Evolutionary conservation across 1,140 invertebrate species (phyloP).

Genomic region (Chlorops oryzae): DNA sequence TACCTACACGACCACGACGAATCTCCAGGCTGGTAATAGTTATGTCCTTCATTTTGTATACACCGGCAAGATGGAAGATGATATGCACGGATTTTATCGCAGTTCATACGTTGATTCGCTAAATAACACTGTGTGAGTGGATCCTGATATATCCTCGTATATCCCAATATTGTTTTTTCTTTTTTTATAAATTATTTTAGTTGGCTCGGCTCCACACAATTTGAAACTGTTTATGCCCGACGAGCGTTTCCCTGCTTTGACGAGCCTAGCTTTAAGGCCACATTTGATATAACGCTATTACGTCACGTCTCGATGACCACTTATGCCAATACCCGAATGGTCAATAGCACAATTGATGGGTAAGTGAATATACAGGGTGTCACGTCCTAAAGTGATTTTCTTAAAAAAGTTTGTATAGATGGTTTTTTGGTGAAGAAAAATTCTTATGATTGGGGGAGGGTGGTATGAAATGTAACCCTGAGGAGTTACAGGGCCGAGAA

Average conservation of each 20-base stretch:
- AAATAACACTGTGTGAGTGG: slow-evolving; percentile 43
- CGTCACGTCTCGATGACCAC: slow-evolving; percentile 36
- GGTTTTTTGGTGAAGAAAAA: no score
- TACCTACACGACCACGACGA: slow-evolving; percentile 38
- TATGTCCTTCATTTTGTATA: slow-evolving; percentile 52
- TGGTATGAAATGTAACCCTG: no score
- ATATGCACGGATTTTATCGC: slow-evolving; percentile 72
- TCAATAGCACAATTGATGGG: slow-evolving; percentile 11
- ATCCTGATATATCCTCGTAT: not conserved
- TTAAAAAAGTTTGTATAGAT: no score
- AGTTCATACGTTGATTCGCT: slow-evolving; percentile 60
- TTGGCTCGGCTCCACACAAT: slow-evolving; percentile 70
- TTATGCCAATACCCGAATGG: slow-evolving; percentile 28
- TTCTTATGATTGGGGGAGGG: no score
- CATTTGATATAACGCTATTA: slow-evolving; percentile 61
- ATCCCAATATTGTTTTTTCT: not conserved
- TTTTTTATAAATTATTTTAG: slow-evolving; percentile 42
- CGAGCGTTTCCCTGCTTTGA: slow-evolving; percentile 86
- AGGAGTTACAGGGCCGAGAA: no score
- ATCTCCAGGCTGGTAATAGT: slow-evolving; percentile 29
- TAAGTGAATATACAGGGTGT: no score
- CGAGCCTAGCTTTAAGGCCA: slow-evolving; percentile 78
- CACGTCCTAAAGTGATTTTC: no score
- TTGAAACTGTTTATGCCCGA: slow-evolving; percentile 74
- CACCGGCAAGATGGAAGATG: slow-evolving; percentile 52